Conservation (phyloP, 2,113 vertebrate genomes). For the Chroicocephalus ridibundus region DNA sequence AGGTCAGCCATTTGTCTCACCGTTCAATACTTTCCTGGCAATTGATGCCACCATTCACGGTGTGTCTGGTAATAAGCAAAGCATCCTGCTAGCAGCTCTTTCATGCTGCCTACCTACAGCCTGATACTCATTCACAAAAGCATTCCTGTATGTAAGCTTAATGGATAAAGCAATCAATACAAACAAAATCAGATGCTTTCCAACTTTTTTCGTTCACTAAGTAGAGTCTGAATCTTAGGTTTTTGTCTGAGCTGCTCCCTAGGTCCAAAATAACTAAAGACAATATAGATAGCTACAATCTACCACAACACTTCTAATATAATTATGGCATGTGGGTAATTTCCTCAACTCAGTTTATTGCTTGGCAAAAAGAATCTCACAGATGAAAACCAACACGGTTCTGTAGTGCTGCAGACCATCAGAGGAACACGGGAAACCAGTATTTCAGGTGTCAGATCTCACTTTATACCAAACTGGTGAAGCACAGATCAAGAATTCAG, state of each 20-base stretch:
- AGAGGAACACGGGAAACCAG: background rate
- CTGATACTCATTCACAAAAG: background rate
- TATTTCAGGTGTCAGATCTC: background rate
- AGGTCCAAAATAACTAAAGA: background rate
- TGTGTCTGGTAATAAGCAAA: background rate
- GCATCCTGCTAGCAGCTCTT: background rate
- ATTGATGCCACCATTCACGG: background rate
- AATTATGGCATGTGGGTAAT: background rate
- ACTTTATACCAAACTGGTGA: background rate
- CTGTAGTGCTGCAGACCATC: background rate
- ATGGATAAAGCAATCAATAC: slow-evolving; percentile 46
- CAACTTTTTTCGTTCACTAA: background rate
- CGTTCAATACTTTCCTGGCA: slow-evolving; percentile 25
- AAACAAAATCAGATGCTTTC: background rate
- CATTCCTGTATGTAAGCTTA: background rate
- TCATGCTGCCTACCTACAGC: background rate
- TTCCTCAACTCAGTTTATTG: background rate
- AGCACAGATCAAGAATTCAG: background rate
- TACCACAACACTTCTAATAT: background rate
- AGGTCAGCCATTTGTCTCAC: slow-evolving; percentile 8
- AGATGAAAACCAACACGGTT: background rate
- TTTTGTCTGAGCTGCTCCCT: background rate
- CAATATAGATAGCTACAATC: background rate
- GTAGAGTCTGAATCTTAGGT: background rate
- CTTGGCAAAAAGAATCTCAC: background rate